These are phyloP conservation scores for Steinernema feltiae DNA, from an alignment of 1,140 invertebrate genomes.

Conservation along the genomic window DNA sequence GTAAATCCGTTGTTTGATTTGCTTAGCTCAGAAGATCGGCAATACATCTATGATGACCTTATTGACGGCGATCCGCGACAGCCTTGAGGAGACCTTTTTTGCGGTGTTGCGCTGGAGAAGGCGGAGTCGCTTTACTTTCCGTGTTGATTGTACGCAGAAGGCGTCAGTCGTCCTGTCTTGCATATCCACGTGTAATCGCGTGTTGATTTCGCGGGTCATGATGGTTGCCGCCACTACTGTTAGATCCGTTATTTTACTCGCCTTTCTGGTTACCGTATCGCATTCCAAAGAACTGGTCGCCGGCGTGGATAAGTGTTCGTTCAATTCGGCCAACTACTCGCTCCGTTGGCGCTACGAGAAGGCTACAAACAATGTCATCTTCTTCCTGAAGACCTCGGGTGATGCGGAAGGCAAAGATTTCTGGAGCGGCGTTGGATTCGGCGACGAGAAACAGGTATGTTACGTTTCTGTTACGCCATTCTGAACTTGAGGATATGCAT, in stretches of 20 bases:
- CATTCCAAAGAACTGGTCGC: background rate
- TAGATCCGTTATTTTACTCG: background rate
- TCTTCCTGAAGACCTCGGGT: conserved; percentile 1
- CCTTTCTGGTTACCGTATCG: background rate
- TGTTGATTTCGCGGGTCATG: too few relatives aligned
- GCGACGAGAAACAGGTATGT: background rate
- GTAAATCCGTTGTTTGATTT: background rate
- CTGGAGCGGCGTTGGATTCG: conserved; percentile 1
- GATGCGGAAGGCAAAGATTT: background rate
- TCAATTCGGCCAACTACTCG: background rate
- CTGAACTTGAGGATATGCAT: background rate
- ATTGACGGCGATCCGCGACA: background rate
- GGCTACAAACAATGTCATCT: background rate
- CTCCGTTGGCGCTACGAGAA: background rate
- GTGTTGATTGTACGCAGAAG: conserved; percentile 15
- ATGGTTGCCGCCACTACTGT: background rate
- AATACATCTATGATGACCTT: conserved; percentile 5
- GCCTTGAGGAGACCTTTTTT: conserved; percentile 13
- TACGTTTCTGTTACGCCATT: background rate
- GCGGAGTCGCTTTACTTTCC: conserved; percentile 1
- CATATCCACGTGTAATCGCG: conserved; percentile 7
- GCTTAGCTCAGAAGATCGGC: background rate
- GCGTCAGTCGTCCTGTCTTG: conserved; percentile 11
- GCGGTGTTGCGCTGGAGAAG: background rate
- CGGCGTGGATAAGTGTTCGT: background rate